Conservation (phyloP, 2,113 vertebrate genomes). For the Protobothrops flavoviridis region DNA sequence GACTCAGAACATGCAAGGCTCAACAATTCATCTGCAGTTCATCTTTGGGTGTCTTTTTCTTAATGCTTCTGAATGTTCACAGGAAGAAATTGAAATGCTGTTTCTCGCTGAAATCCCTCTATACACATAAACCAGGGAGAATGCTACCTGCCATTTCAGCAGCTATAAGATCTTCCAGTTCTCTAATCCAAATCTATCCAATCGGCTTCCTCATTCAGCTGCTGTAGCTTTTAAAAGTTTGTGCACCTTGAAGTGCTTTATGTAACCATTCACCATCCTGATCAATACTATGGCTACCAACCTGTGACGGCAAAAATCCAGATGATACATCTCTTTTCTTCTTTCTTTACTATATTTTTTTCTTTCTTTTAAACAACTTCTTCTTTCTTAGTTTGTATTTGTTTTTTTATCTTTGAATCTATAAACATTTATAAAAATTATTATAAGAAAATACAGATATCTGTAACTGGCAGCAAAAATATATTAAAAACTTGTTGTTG, state of each 20-base stretch:
- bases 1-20: background rate
- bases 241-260: background rate
- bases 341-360: background rate
- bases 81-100: background rate
- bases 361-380: background rate
- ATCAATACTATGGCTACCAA: background rate
- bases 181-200: background rate
- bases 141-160: background rate
- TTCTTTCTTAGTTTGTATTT: background rate
- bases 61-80: background rate
- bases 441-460: background rate
- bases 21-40: background rate
- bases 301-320: background rate
- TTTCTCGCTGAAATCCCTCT: background rate
- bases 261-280: background rate
- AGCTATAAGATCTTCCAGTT: background rate
- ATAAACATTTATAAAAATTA: background rate
- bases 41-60: background rate
- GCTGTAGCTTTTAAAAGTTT: background rate
- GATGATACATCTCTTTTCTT: background rate
- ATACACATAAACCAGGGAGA: background rate
- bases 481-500: background rate
- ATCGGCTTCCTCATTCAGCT: background rate
- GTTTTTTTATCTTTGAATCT: background rate
- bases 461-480: background rate